phyloP scores from a whole-genome alignment of 1,140 invertebrate species.

The Zaprionus camerounensis region DNA sequence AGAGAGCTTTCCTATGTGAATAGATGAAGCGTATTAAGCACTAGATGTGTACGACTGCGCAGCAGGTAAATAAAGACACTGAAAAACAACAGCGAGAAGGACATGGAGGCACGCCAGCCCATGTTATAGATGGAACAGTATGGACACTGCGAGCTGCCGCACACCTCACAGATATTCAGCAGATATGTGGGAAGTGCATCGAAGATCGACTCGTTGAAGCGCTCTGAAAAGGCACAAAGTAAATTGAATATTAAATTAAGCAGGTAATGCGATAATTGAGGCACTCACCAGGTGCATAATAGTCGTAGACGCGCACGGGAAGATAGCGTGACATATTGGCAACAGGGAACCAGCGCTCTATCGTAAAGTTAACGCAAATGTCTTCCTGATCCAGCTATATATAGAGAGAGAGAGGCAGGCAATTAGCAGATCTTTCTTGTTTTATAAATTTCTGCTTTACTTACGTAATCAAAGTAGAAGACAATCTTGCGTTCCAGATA shows the following conservation, averaged over 20 bases:
- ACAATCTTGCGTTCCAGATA: slow-evolving; percentile 92
- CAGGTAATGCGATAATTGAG: background rate
- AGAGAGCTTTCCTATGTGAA: slow-evolving; percentile 56
- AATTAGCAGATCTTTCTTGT: background rate
- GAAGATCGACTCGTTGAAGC: slow-evolving; percentile 97
- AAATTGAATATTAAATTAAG: background rate
- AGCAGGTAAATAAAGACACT: slow-evolving; percentile 79
- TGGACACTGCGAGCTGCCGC: slow-evolving; percentile 98
- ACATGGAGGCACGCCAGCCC: slow-evolving; percentile 84
- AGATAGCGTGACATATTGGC: slow-evolving; percentile 98
- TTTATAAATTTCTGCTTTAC: slow-evolving; percentile 62
- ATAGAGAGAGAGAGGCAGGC: background rate
- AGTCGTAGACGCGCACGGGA: slow-evolving; percentile 96
- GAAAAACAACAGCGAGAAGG: slow-evolving; percentile 75
- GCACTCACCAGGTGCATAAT: slow-evolving; percentile 95
- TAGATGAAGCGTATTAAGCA: slow-evolving; percentile 69
- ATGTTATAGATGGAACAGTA: slow-evolving; percentile 96
- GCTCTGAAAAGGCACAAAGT: slow-evolving; percentile 87
- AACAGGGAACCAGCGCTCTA: slow-evolving; percentile 97
- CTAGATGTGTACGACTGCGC: slow-evolving; percentile 75
- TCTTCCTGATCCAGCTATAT: slow-evolving; percentile 90
- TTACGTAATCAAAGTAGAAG: slow-evolving; percentile 98
- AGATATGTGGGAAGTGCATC: slow-evolving; percentile 94
- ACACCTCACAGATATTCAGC: slow-evolving; percentile 98
- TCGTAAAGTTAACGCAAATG: slow-evolving; percentile 96